Conservation (phyloP, 2,797 vertebrate species). For the Australoheros facetus region DNA sequence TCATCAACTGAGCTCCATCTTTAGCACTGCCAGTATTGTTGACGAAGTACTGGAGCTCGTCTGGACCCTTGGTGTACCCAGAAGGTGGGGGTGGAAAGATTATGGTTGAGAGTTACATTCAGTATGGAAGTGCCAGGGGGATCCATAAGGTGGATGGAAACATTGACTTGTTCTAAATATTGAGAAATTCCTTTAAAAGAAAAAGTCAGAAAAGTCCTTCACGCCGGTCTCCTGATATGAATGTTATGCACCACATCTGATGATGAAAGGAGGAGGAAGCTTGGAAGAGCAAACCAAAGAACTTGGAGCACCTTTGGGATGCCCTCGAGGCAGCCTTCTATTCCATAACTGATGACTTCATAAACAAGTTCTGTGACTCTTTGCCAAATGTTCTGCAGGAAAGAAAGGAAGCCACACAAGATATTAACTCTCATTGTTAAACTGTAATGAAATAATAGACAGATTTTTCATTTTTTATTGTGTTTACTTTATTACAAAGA, state of each 20-base stretch:
- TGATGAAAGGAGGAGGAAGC: background rate
- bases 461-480: background rate
- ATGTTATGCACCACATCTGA: background rate
- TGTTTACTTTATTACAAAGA: background rate
- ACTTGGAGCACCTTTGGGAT: background rate
- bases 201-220: background rate
- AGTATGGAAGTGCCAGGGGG: background rate
- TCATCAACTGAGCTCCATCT: background rate
- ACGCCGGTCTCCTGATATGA: background rate
- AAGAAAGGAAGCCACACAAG: background rate
- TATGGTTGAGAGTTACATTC: background rate
- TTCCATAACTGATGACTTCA: background rate
- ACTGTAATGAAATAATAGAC: background rate
- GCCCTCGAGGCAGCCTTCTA: background rate
- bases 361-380: background rate
- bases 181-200: background rate
- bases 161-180: background rate
- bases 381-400: background rate
- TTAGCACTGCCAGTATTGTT: background rate
- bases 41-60: background rate
- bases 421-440: background rate
- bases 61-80: background rate
- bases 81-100: background rate
- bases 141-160: background rate
- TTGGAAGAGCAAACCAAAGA: background rate